Conservation (phyloP, 64 coral and sea anemone genomes). For the Montipora capricornis region DNA sequence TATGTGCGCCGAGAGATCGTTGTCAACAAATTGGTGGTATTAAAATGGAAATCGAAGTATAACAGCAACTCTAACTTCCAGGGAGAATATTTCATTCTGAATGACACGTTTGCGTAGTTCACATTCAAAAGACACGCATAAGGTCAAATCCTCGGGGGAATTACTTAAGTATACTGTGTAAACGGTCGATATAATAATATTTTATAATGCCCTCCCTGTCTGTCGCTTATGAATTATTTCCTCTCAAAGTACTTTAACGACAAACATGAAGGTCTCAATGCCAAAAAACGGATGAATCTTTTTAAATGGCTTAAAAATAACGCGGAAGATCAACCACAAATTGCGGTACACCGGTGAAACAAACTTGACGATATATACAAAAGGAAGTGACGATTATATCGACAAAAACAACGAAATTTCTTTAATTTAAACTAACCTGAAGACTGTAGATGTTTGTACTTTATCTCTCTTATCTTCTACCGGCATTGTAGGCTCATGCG, state of each 20-base stretch:
- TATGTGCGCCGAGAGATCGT: not conserved
- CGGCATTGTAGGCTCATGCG: constrained; percentile 9
- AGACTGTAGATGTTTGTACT: constrained; percentile 3
- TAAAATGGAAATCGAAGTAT: too few species aligned
- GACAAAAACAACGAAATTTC: not conserved
- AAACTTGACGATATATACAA: too few species aligned
- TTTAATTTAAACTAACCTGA: not conserved
- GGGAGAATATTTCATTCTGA: not conserved
- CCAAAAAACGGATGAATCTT: not conserved
- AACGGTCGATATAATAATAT: not conserved
- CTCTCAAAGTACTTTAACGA: not conserved
- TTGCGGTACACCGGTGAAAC: not conserved
- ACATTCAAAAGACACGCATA: not conserved
- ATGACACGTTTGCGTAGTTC: not conserved
- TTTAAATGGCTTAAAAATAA: not conserved
- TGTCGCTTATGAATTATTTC: not conserved
- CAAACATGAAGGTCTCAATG: not conserved
- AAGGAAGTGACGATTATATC: not conserved
- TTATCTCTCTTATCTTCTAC: constrained; percentile 39
- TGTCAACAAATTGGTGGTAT: not conserved
- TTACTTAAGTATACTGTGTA: not conserved
- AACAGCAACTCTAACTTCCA: not conserved
- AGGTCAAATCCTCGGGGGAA: not conserved
- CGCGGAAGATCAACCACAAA: not conserved
- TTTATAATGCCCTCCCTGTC: not conserved